phyloP scores from a whole-genome alignment of 35 echinoderm and acorn worm genomes.

The Heliocidaris tuberculata region DNA sequence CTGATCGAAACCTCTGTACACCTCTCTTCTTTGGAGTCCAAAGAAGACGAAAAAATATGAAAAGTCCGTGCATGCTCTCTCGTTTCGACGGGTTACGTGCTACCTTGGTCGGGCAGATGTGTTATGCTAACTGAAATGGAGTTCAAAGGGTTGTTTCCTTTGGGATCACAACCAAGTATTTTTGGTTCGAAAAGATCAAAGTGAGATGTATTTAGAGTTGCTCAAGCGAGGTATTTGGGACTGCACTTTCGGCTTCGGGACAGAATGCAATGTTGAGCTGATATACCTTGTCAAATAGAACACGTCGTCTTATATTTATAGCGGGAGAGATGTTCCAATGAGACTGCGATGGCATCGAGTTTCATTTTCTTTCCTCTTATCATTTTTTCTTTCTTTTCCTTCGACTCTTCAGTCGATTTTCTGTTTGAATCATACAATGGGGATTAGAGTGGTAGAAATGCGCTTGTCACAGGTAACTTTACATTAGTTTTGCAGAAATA shows the following conservation, averaged over 20 bases:
- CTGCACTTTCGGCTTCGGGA: neutral
- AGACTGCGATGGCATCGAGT: too few species aligned
- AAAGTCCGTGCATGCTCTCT: neutral
- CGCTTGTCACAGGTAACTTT: too few species aligned
- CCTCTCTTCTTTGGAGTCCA: too few species aligned
- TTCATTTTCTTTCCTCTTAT: too few species aligned
- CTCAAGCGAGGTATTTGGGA: neutral
- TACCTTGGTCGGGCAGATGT: neutral
- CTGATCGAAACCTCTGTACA: neutral
- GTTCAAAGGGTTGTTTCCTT: conserved; percentile 2
- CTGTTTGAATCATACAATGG: too few species aligned
- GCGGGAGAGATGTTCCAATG: neutral
- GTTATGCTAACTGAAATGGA: neutral
- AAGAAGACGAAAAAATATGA: neutral
- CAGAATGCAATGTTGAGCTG: neutral
- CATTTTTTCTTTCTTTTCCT: too few species aligned
- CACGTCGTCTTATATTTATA: neutral
- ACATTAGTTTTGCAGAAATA: too few species aligned
- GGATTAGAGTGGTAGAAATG: too few species aligned
- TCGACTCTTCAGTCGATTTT: too few species aligned
- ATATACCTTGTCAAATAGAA: neutral
- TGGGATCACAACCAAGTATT: neutral
- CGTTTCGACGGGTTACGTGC: neutral
- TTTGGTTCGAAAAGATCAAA: neutral
- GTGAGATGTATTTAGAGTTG: neutral